Evolutionary conservation across 2,888 invertebrate species (phyloP), one percentile per base, ranked within the genome.

Genomic region (Drosophila lacicola): DNA sequence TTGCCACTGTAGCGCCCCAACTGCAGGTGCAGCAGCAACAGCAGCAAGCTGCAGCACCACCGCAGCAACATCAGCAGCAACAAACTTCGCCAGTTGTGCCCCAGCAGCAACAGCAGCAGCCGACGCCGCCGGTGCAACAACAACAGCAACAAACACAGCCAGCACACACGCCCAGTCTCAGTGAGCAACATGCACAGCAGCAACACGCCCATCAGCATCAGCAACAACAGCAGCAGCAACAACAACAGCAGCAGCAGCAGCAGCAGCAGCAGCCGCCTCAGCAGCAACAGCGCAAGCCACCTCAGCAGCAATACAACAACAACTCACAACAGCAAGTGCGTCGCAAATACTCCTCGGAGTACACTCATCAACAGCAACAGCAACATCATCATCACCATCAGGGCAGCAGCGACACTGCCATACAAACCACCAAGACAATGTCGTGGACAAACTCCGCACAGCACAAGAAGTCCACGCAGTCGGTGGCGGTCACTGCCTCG

Each of bases 11-110:
- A 51, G 70, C 78, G 2, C 82, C 85, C 10, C 82, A 83, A 37
- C 51, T 93, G 87, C 94, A 94, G 90, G 93, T 93, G 84, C 93
- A 93, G 65, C 93, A 93, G 9, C 75, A 68, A 34, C 70, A 60
- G 8, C 64, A 19, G 41, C 61, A 36, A 45, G 13, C 41, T 10
- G 41, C 60, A 45, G 55, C 66, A 33, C 61, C 66, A 19, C 61
- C 63, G n/a, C 71, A 65, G 36, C 76, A 73, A 36, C 74, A 65
- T 9, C 80, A 70, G 4, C 81, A 60, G 45, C 57, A 51, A 25
- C 61, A 58, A 46, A 58, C 58, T 13, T 54, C 54, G 37, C 70
- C 78, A 64, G n/a, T 65, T 17, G 76, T 76, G 33, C 54, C 61
- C 5, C 79, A 80, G 25, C 80, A 78, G 34, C 78, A 78, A 33